A percentile compares a stretch with the other conserved stretches of the same genome.
phyloP scores from a whole-genome alignment of 23 tunicate genomes.

The Phallusia fumigata region DNA sequence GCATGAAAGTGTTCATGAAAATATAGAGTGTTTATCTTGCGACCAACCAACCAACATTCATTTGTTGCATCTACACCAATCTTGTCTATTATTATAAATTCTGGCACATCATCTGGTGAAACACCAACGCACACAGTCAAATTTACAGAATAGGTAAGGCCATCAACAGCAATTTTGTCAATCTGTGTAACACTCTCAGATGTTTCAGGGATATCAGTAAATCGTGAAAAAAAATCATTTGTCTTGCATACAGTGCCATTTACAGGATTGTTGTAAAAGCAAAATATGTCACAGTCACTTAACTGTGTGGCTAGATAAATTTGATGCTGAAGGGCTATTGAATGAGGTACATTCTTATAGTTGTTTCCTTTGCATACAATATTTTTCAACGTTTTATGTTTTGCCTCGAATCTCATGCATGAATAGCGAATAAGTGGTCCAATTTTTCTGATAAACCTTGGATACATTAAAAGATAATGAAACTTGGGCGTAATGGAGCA shows the following conservation, averaged over 20 bases:
- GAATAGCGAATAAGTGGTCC: conserved; percentile 4
- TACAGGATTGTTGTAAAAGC: neutral
- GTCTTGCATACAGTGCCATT: neutral
- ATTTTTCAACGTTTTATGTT: conserved; percentile 8
- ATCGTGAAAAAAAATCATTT: neutral
- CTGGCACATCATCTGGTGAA: neutral
- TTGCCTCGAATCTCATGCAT: conserved; percentile 20
- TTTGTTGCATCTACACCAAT: neutral
- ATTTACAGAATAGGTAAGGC: neutral
- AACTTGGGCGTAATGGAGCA: conserved; percentile 3
- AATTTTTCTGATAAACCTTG: conserved; percentile 9
- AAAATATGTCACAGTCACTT: neutral
- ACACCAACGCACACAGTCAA: conserved; percentile 1
- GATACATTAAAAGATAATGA: conserved; percentile 14
- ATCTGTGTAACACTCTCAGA: neutral
- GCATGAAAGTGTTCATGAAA: conserved; percentile 3
- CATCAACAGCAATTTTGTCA: neutral
- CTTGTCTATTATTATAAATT: neutral
- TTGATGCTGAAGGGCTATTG: conserved; percentile 5
- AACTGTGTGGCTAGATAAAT: neutral
- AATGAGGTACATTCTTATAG: conserved; percentile 5
- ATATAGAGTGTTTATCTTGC: neutral
- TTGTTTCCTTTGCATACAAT: neutral
- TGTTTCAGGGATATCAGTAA: neutral
- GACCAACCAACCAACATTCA: neutral